Evolutionary conservation across 2,113 vertebrate genomes (phyloP), one percentile per base, ranked within the genome.

Genomic region (Perca fluviatilis): DNA sequence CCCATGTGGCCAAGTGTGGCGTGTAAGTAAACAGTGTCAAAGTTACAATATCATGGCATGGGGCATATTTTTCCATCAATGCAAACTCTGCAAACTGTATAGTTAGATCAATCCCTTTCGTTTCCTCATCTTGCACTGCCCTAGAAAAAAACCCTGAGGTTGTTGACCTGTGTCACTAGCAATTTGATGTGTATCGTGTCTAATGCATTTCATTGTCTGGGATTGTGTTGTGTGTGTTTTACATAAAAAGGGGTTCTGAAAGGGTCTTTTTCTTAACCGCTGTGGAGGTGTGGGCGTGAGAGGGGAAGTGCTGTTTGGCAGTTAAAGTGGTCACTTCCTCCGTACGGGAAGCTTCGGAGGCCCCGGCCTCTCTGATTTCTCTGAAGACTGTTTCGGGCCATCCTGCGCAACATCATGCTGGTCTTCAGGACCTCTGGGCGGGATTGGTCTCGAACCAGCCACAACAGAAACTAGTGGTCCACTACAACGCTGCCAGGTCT

Each of bases 391-490:
- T 84, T 83, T 89, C 5, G 51, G 51, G 76, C 71, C 58, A 5
- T 74, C 43, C 81, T 73, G 85, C 27, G 7, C 63, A 88, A 77
- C 80, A 72, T 89, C 61, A 66, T 1, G 40, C 80, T 40, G 86
- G 83, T 83, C 79, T 62, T 75, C 36, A 9, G 77, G 83, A 90
- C 67, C 86, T 90, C 65, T 63, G 87, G 69, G 27, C 53, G 58
- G 73, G 87, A 65, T 77, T 23, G 61, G 71, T 77, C 81, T 74
- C 67, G 47, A 54, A 1, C 75, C 62, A 47, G 79, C 88, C 91
- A 92, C 92, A 94, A 93, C 92, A 92, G 84, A 93, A 91, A 83
- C 77, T 65, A 69, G 86, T 87, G 89, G 89, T 89, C 87, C 81
- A 77, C 74, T 68, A 51, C 80, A 64, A 83, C 75, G 57, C 47